Evolutionary conservation across 2,113 vertebrate genomes (phyloP).

Genomic region (Lophius piscatorius): DNA sequence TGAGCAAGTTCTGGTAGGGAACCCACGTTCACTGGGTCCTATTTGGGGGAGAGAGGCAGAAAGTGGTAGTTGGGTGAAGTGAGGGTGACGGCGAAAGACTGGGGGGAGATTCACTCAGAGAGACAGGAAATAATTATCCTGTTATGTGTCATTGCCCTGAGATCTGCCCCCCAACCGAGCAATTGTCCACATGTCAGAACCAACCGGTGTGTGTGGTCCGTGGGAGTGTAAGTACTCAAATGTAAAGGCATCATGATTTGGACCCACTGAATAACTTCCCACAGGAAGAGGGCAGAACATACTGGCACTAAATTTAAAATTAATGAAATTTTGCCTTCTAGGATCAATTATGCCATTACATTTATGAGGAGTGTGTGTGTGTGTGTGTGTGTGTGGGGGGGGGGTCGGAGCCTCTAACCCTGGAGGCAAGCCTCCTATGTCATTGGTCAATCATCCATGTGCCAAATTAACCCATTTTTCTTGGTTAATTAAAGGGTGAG

Average conservation of each 20-base stretch:
- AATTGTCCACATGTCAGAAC: conserved; percentile 41
- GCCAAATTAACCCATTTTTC: conserved; percentile 65
- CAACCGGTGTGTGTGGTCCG: conserved; percentile 48
- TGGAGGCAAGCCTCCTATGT: conserved; percentile 10
- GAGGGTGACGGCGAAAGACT: not conserved
- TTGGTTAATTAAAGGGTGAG: conserved; percentile 47
- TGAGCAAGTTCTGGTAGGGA: not conserved
- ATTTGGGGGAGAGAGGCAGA: not conserved
- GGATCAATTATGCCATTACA: not conserved
- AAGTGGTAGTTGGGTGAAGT: not conserved
- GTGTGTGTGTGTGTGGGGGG: no score
- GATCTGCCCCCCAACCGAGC: conserved; percentile 33
- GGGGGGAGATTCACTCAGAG: conserved; percentile 24
- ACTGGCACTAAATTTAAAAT: not conserved
- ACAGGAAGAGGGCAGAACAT: not conserved
- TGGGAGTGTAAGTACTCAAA: not conserved
- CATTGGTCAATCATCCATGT: conserved; percentile 47
- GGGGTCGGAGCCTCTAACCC: not conserved
- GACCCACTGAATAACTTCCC: not conserved
- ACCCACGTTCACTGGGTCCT: no score
- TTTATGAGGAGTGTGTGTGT: not conserved
- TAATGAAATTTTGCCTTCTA: not conserved
- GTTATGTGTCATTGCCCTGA: conserved; percentile 22
- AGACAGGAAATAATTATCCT: conserved; percentile 52
- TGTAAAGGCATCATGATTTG: not conserved